Conservation (phyloP, 2,113 vertebrate species). For the Rhizomys pruinosus region DNA sequence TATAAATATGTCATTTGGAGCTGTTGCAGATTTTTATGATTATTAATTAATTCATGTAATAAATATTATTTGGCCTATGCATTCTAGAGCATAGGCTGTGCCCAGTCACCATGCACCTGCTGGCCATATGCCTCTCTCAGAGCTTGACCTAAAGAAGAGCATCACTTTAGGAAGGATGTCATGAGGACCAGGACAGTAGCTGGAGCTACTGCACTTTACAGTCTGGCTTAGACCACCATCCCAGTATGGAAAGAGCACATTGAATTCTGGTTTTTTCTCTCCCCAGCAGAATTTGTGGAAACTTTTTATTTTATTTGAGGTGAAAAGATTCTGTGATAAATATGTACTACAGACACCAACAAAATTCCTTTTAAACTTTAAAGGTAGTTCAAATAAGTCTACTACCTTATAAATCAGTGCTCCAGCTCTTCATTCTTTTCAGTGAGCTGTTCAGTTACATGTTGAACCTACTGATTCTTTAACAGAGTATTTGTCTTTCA, state of each 20-base stretch:
- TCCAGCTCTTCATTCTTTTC: constrained; percentile 19
- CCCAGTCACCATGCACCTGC: background rate
- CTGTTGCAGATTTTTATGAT: too few relatives aligned
- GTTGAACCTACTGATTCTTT: constrained; percentile 14
- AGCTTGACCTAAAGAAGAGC: background rate
- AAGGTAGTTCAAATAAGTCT: background rate
- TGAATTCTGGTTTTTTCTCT: background rate
- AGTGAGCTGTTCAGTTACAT: background rate
- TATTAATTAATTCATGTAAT: too few relatives aligned
- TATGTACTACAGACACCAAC: background rate
- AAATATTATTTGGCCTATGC: too few relatives aligned
- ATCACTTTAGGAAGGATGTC: background rate
- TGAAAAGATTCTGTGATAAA: constrained; percentile 39
- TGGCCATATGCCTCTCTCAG: background rate
- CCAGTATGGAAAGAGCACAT: background rate
- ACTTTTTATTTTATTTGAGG: constrained; percentile 29
- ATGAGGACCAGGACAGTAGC: background rate
- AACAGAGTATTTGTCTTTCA: background rate
- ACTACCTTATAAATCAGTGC: background rate
- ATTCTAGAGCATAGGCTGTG: background rate
- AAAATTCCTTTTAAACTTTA: background rate
- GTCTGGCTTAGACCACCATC: background rate
- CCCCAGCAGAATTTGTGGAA: constrained; percentile 3
- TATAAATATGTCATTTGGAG: too few relatives aligned
- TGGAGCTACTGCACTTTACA: background rate